Evolutionary conservation across 1,140 invertebrate species (phyloP).

Genomic region (Ephestia elutella): DNA sequence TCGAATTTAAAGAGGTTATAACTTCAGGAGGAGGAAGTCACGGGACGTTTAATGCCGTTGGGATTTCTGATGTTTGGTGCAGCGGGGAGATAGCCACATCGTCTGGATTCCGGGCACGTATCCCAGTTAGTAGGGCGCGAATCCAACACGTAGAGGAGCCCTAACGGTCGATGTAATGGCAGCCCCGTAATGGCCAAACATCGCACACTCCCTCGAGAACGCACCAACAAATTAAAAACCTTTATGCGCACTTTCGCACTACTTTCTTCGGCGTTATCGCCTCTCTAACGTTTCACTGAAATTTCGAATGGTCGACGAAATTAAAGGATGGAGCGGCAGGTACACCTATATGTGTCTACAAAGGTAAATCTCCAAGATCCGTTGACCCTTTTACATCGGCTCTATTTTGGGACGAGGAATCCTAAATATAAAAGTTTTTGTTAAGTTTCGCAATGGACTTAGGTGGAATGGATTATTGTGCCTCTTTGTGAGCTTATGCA

Average conservation of each 20-base stretch:
- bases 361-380: not conserved
- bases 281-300: slow-evolving; percentile 16
- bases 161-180: slow-evolving; percentile 61
- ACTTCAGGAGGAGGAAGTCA: not conserved
- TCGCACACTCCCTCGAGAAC: slow-evolving; percentile 28
- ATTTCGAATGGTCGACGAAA: slow-evolving; percentile 12
- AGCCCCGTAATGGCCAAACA: slow-evolving; percentile 47
- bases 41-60: not conserved
- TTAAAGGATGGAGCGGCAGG: slow-evolving; percentile 11
- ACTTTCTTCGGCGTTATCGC: slow-evolving; percentile 38
- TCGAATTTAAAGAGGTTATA: slow-evolving; percentile 1
- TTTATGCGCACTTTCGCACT: slow-evolving; percentile 42
- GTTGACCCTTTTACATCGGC: not conserved
- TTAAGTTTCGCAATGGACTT: not conserved
- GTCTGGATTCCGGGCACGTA: slow-evolving; percentile 43
- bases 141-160: slow-evolving; percentile 54
- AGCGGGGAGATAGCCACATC: slow-evolving; percentile 12
- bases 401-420: not conserved
- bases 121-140: slow-evolving; percentile 49
- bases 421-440: not conserved
- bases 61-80: slow-evolving; percentile 9
- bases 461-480: not conserved
- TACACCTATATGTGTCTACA: not conserved
- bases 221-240: slow-evolving; percentile 59
- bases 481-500: too few species aligned